phyloP scores from a whole-genome alignment of 2,797 vertebrate genomes.

The Bryconaethiops microstoma region DNA sequence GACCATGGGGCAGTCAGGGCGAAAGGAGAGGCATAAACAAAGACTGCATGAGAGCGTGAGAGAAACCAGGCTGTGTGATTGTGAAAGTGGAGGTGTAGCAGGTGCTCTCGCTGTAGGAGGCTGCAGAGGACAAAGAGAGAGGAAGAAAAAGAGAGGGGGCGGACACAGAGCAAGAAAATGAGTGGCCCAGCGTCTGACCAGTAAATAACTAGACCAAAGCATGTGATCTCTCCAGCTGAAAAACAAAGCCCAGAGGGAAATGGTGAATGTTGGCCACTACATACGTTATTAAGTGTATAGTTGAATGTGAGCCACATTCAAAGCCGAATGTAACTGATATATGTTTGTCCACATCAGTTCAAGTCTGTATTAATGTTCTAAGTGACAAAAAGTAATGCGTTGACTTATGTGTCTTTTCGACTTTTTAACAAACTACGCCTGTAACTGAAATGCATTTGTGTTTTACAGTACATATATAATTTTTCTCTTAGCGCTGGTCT shows the following conservation, averaged over 20 bases:
- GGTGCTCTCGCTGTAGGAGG: conserved; percentile 36
- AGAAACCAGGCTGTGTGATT: background rate
- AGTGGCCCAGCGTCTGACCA: conserved; percentile 13
- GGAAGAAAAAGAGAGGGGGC: background rate
- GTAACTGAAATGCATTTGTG: too few relatives aligned
- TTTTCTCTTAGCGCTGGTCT: too few relatives aligned
- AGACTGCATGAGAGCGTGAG: background rate
- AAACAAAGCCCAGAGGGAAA: conserved; percentile 16
- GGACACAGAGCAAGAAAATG: background rate
- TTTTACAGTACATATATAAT: too few relatives aligned
- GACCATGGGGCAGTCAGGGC: background rate
- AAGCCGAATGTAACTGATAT: too few relatives aligned
- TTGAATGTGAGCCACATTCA: background rate
- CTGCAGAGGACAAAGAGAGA: background rate
- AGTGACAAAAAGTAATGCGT: too few relatives aligned
- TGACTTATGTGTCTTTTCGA: too few relatives aligned
- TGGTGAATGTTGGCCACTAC: background rate
- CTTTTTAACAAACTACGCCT: too few relatives aligned
- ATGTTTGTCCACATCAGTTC: too few relatives aligned
- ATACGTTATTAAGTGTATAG: background rate
- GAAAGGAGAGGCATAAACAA: background rate
- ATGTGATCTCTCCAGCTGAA: conserved; percentile 22
- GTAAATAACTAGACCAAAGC: conserved; percentile 33
- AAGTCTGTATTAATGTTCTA: too few relatives aligned
- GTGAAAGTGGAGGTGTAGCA: conserved; percentile 30